Conservation (phyloP, 2,113 vertebrate species). For the Myotis yumanensis region DNA sequence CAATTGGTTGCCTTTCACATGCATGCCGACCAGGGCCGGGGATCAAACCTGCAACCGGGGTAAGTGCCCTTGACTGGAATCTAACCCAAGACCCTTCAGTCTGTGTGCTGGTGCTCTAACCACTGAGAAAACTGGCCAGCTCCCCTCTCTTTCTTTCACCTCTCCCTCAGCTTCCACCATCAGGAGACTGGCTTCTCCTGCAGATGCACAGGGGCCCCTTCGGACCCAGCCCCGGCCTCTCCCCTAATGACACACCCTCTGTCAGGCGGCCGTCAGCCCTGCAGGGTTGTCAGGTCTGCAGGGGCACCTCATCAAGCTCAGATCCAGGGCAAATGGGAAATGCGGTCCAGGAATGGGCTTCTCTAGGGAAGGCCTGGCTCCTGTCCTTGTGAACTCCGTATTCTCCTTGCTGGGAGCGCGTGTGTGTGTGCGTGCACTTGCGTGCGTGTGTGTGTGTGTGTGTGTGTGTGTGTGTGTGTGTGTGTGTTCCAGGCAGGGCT, state of each 20-base stretch:
- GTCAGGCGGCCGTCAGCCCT: neutral
- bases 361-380: neutral
- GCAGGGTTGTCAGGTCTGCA: neutral
- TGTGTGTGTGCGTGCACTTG: neutral
- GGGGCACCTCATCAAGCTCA: neutral
- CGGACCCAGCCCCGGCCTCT: neutral
- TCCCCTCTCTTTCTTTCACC: neutral
- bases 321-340: neutral
- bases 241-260: neutral
- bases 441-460: neutral
- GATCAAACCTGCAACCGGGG: no score
- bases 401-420: neutral
- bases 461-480: no score
- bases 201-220: neutral
- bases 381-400: fast-evolving
- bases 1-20: no score
- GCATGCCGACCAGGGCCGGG: no score
- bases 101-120: no score
- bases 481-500: neutral
- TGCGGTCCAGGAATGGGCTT: neutral
- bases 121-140: neutral
- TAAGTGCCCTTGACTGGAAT: no score
- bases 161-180: neutral
- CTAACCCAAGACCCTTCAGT: no score
- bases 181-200: neutral